phyloP scores from a whole-genome alignment of 2,888 invertebrate genomes.

The Rotaria sp. region DNA sequence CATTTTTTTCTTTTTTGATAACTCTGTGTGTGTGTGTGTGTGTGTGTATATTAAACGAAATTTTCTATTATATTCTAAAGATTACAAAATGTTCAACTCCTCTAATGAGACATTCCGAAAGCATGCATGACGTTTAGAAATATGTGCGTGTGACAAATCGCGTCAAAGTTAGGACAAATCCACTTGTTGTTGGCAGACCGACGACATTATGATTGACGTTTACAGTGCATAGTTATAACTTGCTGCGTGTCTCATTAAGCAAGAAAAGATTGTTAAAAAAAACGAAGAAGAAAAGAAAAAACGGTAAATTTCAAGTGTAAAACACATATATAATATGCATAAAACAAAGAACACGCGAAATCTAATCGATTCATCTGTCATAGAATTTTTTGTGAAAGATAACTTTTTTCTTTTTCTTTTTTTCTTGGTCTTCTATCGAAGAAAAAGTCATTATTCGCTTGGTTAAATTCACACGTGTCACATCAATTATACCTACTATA shows the following conservation, averaged over 20 bases:
- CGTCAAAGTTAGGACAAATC: conserved; percentile 24
- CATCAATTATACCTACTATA: not conserved
- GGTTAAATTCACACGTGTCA: conserved; percentile 14
- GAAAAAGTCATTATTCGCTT: conserved; percentile 17
- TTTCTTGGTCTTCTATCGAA: not conserved
- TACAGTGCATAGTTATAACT: not conserved
- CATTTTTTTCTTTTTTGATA: not conserved
- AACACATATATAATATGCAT: not conserved
- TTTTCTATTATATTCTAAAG: conserved; percentile 1
- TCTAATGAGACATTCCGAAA: conserved; percentile 22
- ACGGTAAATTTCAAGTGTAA: conserved; percentile 24
- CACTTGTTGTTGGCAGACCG: conserved; percentile 24
- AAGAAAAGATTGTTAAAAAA: not conserved
- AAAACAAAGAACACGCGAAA: conserved; percentile 7
- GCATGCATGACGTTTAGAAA: conserved; percentile 4
- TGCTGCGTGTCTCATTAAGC: conserved; percentile 22
- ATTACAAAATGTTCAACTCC: conserved; percentile 17
- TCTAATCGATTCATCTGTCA: conserved; percentile 15
- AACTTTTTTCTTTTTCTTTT: not conserved
- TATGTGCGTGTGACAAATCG: conserved; percentile 22
- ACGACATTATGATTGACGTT: conserved; percentile 20
- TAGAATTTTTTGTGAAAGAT: not conserved
- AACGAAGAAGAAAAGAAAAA: not conserved
- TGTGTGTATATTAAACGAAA: not conserved
- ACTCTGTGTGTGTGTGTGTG: not conserved